Evolutionary conservation across 2,113 vertebrate species (phyloP).

Genomic region (Myotis brandtii): DNA sequence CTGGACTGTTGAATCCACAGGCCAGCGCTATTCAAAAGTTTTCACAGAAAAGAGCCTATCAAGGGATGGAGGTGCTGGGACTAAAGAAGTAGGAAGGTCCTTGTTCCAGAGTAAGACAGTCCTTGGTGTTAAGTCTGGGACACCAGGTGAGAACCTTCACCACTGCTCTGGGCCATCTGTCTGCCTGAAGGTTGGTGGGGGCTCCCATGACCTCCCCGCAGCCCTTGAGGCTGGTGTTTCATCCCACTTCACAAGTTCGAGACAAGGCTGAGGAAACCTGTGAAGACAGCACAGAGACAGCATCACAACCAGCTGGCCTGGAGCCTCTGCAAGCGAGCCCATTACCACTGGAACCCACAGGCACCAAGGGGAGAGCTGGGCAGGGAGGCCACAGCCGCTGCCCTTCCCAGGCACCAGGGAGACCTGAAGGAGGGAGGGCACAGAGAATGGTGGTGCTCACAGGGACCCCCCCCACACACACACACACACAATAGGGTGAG

Average conservation of each 20-base stretch:
- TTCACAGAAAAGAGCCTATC: background rate
- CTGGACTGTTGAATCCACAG: background rate
- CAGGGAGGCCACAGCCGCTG: too few relatives aligned
- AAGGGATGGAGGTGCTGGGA: background rate
- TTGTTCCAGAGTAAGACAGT: background rate
- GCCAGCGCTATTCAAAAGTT: background rate
- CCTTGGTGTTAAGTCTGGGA: background rate
- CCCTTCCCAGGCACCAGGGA: background rate
- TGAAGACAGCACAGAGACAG: fast-evolving
- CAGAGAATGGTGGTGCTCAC: too few relatives aligned
- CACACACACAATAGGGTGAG: background rate
- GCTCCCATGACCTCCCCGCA: background rate
- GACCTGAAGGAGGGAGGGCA: background rate
- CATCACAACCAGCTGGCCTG: background rate
- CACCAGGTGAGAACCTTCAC: background rate
- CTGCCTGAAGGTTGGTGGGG: background rate
- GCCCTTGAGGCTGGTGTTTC: background rate
- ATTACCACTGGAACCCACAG: background rate
- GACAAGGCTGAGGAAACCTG: background rate
- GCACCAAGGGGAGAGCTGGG: too few relatives aligned
- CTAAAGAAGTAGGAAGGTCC: background rate
- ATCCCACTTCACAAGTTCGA: background rate
- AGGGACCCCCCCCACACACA: background rate
- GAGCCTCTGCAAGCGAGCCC: background rate
- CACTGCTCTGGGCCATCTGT: background rate